phyloP scores from a whole-genome alignment of 53 echinoderm and acorn worm species.

The Antedon mediterranea region DNA sequence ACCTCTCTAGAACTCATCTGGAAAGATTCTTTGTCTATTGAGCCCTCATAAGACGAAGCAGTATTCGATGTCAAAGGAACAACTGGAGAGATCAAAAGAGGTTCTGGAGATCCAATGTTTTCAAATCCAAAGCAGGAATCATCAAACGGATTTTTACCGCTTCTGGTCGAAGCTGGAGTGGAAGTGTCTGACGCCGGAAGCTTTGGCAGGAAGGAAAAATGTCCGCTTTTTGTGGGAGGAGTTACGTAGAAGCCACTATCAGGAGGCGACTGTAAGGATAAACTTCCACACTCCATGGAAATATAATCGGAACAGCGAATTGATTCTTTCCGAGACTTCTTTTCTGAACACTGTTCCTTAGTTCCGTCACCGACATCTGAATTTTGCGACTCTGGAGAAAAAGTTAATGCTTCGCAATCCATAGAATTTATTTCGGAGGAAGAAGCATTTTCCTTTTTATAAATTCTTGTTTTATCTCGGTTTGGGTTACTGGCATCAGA shows the following conservation, averaged over 20 bases:
- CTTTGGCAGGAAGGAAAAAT: constrained; percentile 27
- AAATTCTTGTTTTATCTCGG: no score
- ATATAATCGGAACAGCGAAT: neutral
- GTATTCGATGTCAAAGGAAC: constrained; percentile 15
- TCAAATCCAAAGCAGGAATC: constrained; percentile 94
- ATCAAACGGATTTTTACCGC: constrained; percentile 34
- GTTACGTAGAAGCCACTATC: constrained; percentile 2
- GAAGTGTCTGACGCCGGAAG: constrained; percentile 81
- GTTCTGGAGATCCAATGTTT: constrained; percentile 38
- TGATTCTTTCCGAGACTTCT: neutral
- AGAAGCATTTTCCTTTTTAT: no score
- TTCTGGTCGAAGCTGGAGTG: constrained; percentile 45
- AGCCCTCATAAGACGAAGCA: constrained; percentile 6
- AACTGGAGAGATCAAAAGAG: constrained; percentile 78
- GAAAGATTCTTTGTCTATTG: constrained; percentile 2
- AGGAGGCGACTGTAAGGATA: neutral
- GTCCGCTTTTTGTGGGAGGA: constrained; percentile 7
- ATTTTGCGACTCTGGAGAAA: neutral
- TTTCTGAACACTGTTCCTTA: neutral
- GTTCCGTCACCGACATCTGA: neutral
- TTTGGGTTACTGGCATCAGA: neutral
- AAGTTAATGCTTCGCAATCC: no score
- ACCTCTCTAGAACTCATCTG: neutral
- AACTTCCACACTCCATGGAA: neutral
- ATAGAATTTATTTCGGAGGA: no score